Evolutionary conservation across 2,797 vertebrate species (phyloP), one percentile per base, ranked within the genome.

Genomic region (Pteropus rufus): DNA sequence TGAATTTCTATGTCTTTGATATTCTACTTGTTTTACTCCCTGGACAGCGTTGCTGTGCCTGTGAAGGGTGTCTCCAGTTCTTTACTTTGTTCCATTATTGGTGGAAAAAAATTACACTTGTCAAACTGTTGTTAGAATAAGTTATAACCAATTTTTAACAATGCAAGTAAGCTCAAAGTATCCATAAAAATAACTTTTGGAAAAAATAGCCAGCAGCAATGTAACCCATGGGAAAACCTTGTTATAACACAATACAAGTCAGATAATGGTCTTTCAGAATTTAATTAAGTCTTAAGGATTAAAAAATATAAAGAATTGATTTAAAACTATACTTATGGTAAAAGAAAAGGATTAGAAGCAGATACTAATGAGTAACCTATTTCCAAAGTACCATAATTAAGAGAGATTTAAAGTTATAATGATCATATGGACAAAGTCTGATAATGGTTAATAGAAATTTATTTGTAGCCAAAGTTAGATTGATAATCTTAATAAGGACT

Each of bases 271-370:
- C 26, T 75, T 91, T 91, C 72, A 65, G 54, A 86, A 80, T 94
- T 90, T 94, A 95, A 96, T 94, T 85, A 90, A 69, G 14, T 80
- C 44, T 94, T 16, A 76, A 72, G 10, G 34, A 91, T 94, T 67
- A 89, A 92, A 72, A 85, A 60, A 60, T 76, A 26, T 41, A 60
- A 93, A 81, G 10, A 82, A 92, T 52, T 90, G 7, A 94, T 84
- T 77, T 73, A 67, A 80, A 86, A 62, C 36, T 44, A 44, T 81
- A 84, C 89, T 92, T 56, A 73, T 52, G 60, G 1, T 76, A 31
- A 90, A 94, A 92, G 1, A 62, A n/a, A 72, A 36, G 14, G 0
- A 83, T 76, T 75, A 80, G 19, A 88, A 60, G 39, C 58, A 75
- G 70, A 64, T 10, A 67, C 1, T 54, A 52, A 12, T 67, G n/a